Conservation (phyloP, 2,888 invertebrate species). For the Drosophila nr. fundita region DNA sequence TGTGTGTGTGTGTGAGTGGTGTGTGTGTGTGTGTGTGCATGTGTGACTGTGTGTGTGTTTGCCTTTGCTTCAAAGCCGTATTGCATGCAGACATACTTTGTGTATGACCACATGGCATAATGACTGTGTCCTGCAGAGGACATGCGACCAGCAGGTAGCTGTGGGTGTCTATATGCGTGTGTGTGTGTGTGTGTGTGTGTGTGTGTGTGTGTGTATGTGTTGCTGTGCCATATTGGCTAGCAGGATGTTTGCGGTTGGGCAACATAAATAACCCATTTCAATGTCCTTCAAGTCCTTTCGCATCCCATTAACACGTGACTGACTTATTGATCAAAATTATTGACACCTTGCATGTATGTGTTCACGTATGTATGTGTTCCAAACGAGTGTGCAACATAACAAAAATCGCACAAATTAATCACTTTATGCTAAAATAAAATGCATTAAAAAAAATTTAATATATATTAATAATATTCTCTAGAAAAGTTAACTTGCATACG, state of each 20-base stretch:
- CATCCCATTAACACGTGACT: slow-evolving; percentile 34
- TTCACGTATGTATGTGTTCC: neutral
- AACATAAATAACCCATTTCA: slow-evolving; percentile 56
- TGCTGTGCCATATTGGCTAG: neutral
- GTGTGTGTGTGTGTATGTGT: slow-evolving; percentile 4
- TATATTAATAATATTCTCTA: no score
- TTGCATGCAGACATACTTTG: slow-evolving; percentile 70
- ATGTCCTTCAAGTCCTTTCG: slow-evolving; percentile 37
- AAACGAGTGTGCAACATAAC: neutral
- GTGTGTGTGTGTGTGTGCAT: slow-evolving; percentile 6
- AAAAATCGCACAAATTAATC: accelerated
- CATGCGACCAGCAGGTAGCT: slow-evolving; percentile 18
- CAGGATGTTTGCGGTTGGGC: slow-evolving; percentile 69
- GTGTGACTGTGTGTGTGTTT: slow-evolving; percentile 9
- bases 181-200: neutral
- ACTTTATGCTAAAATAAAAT: slow-evolving; percentile 82
- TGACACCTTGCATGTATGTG: neutral
- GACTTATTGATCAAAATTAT: slow-evolving; percentile 30
- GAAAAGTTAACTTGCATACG: no score
- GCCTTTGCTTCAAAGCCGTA: slow-evolving; percentile 63
- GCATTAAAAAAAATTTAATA: no score
- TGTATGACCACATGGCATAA: slow-evolving; percentile 76
- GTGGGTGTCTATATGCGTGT: neutral
- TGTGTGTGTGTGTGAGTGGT: neutral
- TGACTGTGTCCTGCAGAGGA: slow-evolving; percentile 60